Percentiles rank a stretch among this genome's conserved stretches.
phyloP scores from a whole-genome alignment of 92 coral and sea anemone species.

The Meandrina meandrites region DNA sequence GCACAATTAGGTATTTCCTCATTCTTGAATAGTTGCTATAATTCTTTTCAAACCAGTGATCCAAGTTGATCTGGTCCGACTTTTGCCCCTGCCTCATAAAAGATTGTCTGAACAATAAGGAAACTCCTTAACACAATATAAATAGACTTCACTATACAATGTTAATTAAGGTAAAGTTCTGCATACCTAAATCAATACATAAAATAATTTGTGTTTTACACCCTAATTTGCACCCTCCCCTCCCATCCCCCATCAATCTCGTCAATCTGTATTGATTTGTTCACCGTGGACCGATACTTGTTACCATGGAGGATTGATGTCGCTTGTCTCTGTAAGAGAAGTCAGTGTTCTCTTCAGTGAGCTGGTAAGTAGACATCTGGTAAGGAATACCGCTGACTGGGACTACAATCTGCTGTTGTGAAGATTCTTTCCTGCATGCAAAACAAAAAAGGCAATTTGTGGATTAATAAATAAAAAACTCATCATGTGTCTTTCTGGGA shows the following conservation, averaged over 20 bases:
- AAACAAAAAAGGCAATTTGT: background rate
- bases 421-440: constrained; percentile 69
- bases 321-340: constrained; percentile 94
- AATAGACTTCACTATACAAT: background rate
- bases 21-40: too few species aligned
- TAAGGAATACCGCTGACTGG: constrained; percentile 86
- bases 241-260: background rate
- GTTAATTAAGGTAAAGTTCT: background rate
- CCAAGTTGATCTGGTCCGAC: too few species aligned
- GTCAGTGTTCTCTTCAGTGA: constrained; percentile 98
- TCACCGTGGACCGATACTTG: constrained; percentile 50
- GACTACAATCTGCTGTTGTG: constrained; percentile 86
- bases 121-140: background rate
- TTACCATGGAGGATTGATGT: constrained; percentile 95
- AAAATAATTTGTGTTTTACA: background rate
- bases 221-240: background rate
- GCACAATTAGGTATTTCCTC: too few species aligned
- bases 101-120: background rate
- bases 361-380: constrained; percentile 86
- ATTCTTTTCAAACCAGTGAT: too few species aligned
- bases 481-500: too few species aligned
- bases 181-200: constrained; percentile 19
- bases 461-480: too few species aligned
- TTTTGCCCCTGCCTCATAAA: too few species aligned
- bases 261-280: background rate